A percentile compares a stretch with the other conserved stretches of the same genome.
Conservation (phyloP, 2,888 invertebrate species). For the Temnothorax rugatulus region DNA sequence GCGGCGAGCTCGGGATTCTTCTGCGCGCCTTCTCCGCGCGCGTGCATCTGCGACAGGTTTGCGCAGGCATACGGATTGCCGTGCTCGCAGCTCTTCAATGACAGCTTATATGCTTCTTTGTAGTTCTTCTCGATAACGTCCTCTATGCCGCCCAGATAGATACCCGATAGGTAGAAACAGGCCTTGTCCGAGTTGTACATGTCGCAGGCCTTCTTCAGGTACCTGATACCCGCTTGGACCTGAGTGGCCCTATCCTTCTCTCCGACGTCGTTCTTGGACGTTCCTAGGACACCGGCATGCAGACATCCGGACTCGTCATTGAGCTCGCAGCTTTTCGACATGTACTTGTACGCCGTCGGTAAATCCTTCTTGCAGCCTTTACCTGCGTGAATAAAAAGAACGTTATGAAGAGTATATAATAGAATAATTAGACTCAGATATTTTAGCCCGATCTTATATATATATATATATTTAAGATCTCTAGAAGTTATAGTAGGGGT, state of each 20-base stretch:
- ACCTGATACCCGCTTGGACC: conserved; percentile 85
- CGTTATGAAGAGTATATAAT: background rate
- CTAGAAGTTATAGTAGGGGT: background rate
- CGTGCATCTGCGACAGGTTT: conserved; percentile 95
- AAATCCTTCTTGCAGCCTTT: conserved; percentile 74
- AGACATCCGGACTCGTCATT: conserved; percentile 91
- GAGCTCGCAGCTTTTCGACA: conserved; percentile 92
- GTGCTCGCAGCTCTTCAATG: conserved; percentile 93
- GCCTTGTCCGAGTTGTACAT: conserved; percentile 88
- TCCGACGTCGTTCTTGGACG: conserved; percentile 36
- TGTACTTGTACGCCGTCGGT: conserved; percentile 89
- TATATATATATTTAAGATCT: background rate
- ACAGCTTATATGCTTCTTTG: conserved; percentile 92
- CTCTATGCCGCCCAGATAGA: conserved; percentile 88
- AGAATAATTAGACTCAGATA: background rate
- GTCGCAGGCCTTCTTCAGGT: conserved; percentile 87
- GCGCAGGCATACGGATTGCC: conserved; percentile 96
- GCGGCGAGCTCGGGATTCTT: conserved; percentile 91
- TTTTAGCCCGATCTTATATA: background rate
- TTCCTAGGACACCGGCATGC: conserved; percentile 89
- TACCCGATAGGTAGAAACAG: conserved; percentile 93
- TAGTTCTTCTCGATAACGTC: conserved; percentile 88
- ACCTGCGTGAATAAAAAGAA: conserved; percentile 68
- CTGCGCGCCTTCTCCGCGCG: conserved; percentile 93
- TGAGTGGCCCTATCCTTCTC: conserved; percentile 64